Base-by-base conservation (phyloP, 2,888 invertebrate genomes). In the Boloria euphrosyne region DNA sequence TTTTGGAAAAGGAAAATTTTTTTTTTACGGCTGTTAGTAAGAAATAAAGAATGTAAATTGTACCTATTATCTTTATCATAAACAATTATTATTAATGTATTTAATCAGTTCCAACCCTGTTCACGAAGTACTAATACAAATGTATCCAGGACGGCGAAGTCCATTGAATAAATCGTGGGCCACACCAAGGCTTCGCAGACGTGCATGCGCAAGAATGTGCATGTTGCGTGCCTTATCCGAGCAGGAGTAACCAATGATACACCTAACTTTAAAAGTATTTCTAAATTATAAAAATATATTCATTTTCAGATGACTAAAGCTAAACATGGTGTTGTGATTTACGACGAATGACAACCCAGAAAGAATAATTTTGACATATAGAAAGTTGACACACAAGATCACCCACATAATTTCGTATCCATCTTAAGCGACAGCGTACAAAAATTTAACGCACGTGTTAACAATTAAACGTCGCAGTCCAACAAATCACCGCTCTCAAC, bases 401-500 rank as follows among this genome's bases (percentile, higher is more conserved):
- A 83, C 78, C 76, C 76, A 81, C 78, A 79, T 76, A 73, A 75
- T 80, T 60, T 47, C 50, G 60, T 65, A 70, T 65, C 71, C 66
- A 76, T 79, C 76, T 76, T 73, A 74, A 77, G 76, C 70, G 77
- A 80, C 77, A 79, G 76, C 73, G 70, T 70, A 80, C 75, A 75
- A 77, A 75, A 75, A 73, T 75, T 77, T 71, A 76, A 87, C 86
- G 86, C 90, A 89, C 90, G 87, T 88, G 89, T 86, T 86, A 85
- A 86, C 84, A 90, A 90, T 89, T 89, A 90, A 85, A 85, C 81
- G 74, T 79, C 79, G 77, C 84, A 82, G 83, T 82, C 85, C 78
- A 87, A 88, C 88, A 87, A 88, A 89, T 86, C 85, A 85, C 80
- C 79, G 79, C 74, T 80, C 81, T 80, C 78, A 77, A 81, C 87